Conservation (phyloP, 2,888 invertebrate species). For the Dinocampus coccinellae region DNA sequence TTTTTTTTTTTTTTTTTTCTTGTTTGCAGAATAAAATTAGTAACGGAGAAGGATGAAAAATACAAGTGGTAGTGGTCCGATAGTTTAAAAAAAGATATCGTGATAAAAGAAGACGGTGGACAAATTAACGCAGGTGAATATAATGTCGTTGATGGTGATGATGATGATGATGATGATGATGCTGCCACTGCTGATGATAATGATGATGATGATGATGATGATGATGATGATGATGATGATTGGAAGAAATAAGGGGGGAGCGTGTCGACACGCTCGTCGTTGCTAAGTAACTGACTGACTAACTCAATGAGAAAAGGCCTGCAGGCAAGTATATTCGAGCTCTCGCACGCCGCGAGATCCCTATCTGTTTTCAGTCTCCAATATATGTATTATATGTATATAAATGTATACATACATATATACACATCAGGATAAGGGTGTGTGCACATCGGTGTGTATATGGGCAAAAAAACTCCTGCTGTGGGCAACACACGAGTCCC, state of each 20-base stretch:
- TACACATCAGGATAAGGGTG: conserved; percentile 56
- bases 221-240: conserved; percentile 7
- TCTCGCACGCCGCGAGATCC: conserved; percentile 58
- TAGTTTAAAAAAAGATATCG: neutral
- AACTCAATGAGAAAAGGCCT: conserved; percentile 63
- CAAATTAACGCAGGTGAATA: neutral
- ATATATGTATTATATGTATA: conserved; percentile 27
- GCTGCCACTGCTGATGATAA: neutral
- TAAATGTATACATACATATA: conserved; percentile 31
- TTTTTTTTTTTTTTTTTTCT: neutral
- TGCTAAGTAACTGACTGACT: conserved; percentile 65
- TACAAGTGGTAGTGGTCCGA: neutral
- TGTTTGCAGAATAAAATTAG: conserved; percentile 2
- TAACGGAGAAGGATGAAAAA: neutral
- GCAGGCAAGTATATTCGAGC: conserved; percentile 47
- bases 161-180: conserved; percentile 9
- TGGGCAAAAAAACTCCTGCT: conserved; percentile 44
- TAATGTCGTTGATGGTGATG: neutral
- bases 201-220: conserved; percentile 6
- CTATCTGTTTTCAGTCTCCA: conserved; percentile 55
- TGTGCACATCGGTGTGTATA: conserved; percentile 53
- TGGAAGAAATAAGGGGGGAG: conserved; percentile 30
- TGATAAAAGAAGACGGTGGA: neutral
- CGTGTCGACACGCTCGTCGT: conserved; percentile 58
- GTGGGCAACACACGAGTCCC: conserved; percentile 24